Percentiles rank a stretch among this genome's conserved stretches.
Conservation (phyloP, 2,888 invertebrate genomes). For the Idaea aversata region DNA sequence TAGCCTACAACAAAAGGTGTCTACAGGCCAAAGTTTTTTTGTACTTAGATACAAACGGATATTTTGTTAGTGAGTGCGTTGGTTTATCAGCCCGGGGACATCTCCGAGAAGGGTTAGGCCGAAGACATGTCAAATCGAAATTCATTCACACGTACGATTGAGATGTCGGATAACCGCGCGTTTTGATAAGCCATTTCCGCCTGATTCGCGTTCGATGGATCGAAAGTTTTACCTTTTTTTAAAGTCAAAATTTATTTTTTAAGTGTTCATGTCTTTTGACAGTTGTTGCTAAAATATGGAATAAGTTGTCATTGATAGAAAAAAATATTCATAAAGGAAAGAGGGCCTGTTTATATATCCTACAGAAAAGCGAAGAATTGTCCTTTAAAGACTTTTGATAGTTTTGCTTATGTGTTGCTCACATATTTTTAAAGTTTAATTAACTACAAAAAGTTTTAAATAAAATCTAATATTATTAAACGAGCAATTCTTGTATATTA, state of each 20-base stretch:
- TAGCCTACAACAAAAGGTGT: conserved; percentile 50
- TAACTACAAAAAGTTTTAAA: too few relatives aligned
- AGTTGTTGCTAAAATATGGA: conserved; percentile 20
- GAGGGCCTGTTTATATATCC: too few relatives aligned
- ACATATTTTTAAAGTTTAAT: too few relatives aligned
- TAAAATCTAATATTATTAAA: too few relatives aligned
- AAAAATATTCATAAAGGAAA: too few relatives aligned
- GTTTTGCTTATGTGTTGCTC: too few relatives aligned
- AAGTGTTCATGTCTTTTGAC: conserved; percentile 6
- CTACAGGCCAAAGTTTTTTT: conserved; percentile 49
- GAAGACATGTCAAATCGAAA: conserved; percentile 57
- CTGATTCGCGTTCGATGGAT: conserved; percentile 27
- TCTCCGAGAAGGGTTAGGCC: conserved; percentile 57
- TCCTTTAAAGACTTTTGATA: too few relatives aligned
- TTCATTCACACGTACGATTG: conserved; percentile 64
- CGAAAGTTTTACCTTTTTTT: conserved; percentile 6
- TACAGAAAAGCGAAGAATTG: too few relatives aligned
- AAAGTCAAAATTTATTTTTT: not conserved
- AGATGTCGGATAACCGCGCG: conserved; percentile 29
- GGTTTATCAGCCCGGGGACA: conserved; percentile 60
- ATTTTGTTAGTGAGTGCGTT: conserved; percentile 66
- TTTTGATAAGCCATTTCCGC: conserved; percentile 32
- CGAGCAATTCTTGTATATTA: too few relatives aligned
- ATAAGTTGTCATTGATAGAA: conserved; percentile 8
- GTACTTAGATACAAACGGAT: conserved; percentile 66